A percentile compares a stretch with the other conserved stretches of the same genome.
Conservation (phyloP, 2,797 vertebrate genomes). For the Sebastes kiyomatsui region DNA sequence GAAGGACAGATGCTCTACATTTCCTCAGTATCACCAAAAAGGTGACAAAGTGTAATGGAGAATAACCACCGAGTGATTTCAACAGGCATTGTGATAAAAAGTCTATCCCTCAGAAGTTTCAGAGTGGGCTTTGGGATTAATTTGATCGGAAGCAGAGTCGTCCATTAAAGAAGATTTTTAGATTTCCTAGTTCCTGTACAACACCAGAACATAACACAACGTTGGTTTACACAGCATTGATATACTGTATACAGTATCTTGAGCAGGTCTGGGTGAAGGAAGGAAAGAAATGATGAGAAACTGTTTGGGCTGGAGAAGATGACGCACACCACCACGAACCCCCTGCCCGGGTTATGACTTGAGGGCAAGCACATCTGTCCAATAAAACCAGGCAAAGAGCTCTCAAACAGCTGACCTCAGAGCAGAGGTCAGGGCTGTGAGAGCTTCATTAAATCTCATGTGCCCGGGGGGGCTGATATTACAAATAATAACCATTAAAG, state of each 20-base stretch:
- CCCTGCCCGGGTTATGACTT: background rate
- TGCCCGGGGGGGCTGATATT: background rate
- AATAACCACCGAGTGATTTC: background rate
- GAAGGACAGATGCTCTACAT: background rate
- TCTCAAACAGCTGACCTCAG: background rate
- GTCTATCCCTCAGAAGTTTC: background rate
- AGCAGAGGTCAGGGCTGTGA: background rate
- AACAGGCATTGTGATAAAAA: conserved; percentile 11
- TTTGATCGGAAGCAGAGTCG: background rate
- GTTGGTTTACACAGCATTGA: background rate
- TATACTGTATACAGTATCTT: background rate
- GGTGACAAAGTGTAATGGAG: background rate
- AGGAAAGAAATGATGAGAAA: background rate
- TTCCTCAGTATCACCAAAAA: background rate
- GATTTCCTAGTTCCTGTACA: background rate
- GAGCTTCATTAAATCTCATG: background rate
- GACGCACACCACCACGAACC: background rate
- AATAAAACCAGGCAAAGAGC: background rate
- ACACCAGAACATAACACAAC: background rate
- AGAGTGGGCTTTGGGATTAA: conserved; percentile 11
- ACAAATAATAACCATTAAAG: background rate
- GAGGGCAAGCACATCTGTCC: background rate
- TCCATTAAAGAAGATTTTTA: conserved; percentile 10
- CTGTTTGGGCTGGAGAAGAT: background rate
- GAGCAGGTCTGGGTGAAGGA: background rate